phyloP scores from a whole-genome alignment of 1,140 invertebrate species.

The Drosophila grimshawi region DNA sequence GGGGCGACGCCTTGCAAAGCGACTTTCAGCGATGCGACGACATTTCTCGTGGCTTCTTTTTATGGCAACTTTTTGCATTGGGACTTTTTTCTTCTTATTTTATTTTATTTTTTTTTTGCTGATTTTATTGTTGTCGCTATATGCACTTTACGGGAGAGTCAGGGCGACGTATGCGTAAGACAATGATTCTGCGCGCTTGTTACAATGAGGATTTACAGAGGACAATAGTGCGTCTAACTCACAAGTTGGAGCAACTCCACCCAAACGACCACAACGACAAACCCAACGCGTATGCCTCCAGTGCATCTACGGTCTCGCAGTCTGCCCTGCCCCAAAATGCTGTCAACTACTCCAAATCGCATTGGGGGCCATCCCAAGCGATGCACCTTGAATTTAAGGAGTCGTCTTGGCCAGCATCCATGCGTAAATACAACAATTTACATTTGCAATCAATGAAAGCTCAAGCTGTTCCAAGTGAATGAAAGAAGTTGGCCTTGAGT shows the following conservation, averaged over 20 bases:
- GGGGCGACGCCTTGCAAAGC: conserved; percentile 61
- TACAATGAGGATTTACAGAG: conserved; percentile 84
- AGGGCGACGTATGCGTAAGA: conserved; percentile 77
- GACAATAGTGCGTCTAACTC: conserved; percentile 84
- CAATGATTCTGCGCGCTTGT: conserved; percentile 83
- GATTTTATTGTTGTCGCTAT: conserved; percentile 53
- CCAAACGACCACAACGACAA: conserved; percentile 31
- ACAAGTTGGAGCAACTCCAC: conserved; percentile 27
- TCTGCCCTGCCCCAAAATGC: not conserved
- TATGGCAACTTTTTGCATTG: conserved; percentile 79
- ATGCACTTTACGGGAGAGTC: conserved; percentile 69
- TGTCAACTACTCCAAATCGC: not conserved
- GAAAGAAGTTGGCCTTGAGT: conserved; percentile 17
- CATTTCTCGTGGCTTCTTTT: conserved; percentile 61
- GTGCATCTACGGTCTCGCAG: not conserved
- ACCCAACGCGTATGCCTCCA: conserved; percentile 7
- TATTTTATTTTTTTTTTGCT: conserved; percentile 17
- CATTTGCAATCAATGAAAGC: conserved; percentile 15
- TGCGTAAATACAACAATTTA: conserved; percentile 49
- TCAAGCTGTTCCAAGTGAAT: conserved; percentile 2
- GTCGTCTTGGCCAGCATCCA: conserved; percentile 29
- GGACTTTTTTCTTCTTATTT: conserved; percentile 30
- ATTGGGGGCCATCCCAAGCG: not conserved
- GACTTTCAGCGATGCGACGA: conserved; percentile 46
- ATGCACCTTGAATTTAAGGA: conserved; percentile 75